phyloP scores from a whole-genome alignment of 1,140 invertebrate genomes.

The Thaumetopoea pityocampa region DNA sequence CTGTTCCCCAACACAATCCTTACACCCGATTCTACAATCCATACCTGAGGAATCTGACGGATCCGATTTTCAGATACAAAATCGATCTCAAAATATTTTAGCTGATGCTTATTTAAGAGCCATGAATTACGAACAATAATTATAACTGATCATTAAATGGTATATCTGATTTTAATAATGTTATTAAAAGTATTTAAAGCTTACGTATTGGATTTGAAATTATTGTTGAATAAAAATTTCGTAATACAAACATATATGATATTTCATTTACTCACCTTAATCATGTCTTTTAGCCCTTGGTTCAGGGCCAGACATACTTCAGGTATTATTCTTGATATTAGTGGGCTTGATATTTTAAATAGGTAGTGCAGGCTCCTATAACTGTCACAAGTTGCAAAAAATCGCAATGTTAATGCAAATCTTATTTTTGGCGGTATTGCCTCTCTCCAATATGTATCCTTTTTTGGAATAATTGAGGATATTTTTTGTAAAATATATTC shows the following conservation, averaged over 20 bases:
- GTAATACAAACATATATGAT: conserved; percentile 2
- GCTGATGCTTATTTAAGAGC: conserved; percentile 11
- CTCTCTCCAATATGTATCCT: conserved; percentile 18
- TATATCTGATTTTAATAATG: no score
- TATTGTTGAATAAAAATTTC: conserved; percentile 9
- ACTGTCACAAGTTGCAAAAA: conserved; percentile 17
- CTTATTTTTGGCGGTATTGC: conserved; percentile 19
- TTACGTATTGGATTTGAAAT: conserved; percentile 7
- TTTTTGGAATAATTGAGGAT: conserved; percentile 17
- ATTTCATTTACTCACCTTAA: conserved; percentile 17
- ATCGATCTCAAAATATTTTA: conserved; percentile 9
- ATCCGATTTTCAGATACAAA: conserved; percentile 7
- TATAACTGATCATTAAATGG: conserved; percentile 6
- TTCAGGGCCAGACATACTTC: conserved; percentile 22
- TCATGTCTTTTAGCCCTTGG: conserved; percentile 9
- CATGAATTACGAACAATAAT: conserved; percentile 7
- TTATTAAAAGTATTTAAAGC: no score
- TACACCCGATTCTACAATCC: conserved; percentile 5
- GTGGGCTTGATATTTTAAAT: conserved; percentile 19
- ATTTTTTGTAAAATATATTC: conserved; percentile 20
- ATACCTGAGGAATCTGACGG: conserved; percentile 3
- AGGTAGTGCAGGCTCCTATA: conserved; percentile 12
- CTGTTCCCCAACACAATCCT: conserved; percentile 6
- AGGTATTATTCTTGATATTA: conserved; percentile 17
- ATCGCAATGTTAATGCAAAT: conserved; percentile 19